phyloP scores from a whole-genome alignment of 1,140 invertebrate species.

The Brachionus manjavacas region DNA sequence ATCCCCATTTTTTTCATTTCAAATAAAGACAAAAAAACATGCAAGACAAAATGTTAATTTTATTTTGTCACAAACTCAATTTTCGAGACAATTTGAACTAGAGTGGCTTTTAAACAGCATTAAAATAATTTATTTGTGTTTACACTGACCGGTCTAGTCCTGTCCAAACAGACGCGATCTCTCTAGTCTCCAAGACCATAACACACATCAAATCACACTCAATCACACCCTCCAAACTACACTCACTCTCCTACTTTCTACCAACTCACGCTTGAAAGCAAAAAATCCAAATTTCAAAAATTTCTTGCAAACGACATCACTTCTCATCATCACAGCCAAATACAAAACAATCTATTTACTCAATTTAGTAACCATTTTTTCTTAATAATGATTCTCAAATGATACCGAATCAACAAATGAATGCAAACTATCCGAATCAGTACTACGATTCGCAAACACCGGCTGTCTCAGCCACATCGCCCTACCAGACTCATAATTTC shows the following conservation, averaged over 20 bases:
- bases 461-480: not conserved
- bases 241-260: not conserved
- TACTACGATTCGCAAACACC: not conserved
- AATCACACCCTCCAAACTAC: not conserved
- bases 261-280: conserved; percentile 26
- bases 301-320: conserved; percentile 15
- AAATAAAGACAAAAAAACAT: not conserved
- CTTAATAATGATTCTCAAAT: conserved; percentile 22
- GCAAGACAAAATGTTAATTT: not conserved
- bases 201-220: not conserved
- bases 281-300: not conserved
- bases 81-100: not conserved
- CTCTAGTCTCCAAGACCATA: not conserved
- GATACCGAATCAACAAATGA: conserved; percentile 29
- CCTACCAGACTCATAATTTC: not conserved
- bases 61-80: not conserved
- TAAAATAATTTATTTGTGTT: not conserved
- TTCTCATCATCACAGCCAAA: conserved; percentile 4
- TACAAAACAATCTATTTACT: not conserved
- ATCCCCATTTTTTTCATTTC: too few species aligned
- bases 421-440: not conserved
- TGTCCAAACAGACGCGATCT: not conserved
- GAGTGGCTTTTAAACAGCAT: not conserved
- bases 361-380: not conserved
- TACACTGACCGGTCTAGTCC: not conserved